Percentiles rank a stretch among this genome's conserved stretches.
Evolutionary conservation across 1,140 invertebrate genomes (phyloP).

Genomic region (Papilio aristodemus): DNA sequence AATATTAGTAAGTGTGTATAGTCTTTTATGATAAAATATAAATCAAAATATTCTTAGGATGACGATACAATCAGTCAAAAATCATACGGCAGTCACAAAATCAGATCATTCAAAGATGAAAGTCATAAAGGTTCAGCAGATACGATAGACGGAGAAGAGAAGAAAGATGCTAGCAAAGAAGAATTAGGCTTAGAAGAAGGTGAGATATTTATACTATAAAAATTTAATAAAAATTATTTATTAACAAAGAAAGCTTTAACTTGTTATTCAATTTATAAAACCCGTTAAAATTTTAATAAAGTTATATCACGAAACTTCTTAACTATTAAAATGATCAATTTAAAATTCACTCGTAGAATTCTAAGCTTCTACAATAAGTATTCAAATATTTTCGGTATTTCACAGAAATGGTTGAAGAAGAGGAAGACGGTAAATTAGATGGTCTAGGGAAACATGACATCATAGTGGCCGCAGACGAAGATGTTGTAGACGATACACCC

Average conservation of each 20-base stretch:
- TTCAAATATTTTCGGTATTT: neutral
- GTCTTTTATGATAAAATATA: neutral
- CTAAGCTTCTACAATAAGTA: no score
- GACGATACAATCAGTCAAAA: constrained; percentile 91
- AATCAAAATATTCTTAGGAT: constrained; percentile 72
- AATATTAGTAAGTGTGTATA: neutral
- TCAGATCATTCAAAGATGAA: constrained; percentile 92
- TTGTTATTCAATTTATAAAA: no score
- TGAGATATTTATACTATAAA: constrained; percentile 48
- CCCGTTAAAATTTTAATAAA: no score
- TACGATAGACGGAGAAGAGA: constrained; percentile 91
- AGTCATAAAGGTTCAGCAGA: constrained; percentile 93
- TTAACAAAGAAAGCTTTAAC: no score
- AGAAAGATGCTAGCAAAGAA: constrained; percentile 94
- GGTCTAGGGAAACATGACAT: constrained; percentile 80
- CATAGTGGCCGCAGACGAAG: constrained; percentile 85
- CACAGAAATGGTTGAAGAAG: constrained; percentile 80
- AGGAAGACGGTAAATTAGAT: constrained; percentile 83
- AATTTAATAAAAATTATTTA: no score
- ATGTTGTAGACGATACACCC: constrained; percentile 90
- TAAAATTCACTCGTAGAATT: no score
- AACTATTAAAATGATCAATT: no score
- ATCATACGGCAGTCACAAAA: constrained; percentile 95
- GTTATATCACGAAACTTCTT: no score
- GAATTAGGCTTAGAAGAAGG: constrained; percentile 89